Conservation (phyloP, 2,888 invertebrate genomes). For the Laothoe populi region DNA sequence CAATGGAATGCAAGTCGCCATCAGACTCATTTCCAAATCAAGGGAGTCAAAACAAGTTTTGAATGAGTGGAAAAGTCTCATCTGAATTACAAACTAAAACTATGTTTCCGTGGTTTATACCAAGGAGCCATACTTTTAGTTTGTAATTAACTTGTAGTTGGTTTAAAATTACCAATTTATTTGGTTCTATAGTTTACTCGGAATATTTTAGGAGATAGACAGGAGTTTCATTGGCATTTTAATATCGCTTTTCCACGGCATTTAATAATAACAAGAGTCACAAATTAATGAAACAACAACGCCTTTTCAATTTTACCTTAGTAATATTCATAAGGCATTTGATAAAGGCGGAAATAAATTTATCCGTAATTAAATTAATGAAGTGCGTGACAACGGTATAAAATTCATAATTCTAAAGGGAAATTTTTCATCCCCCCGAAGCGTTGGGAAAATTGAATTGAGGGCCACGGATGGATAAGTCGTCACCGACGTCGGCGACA, state of each 20-base stretch:
- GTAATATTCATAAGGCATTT: slow-evolving; percentile 48
- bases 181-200: no score
- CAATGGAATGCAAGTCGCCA: no score
- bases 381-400: slow-evolving; percentile 71
- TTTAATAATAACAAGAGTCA: neutral
- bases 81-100: no score
- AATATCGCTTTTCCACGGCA: neutral
- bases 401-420: slow-evolving; percentile 75
- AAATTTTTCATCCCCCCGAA: slow-evolving; percentile 73
- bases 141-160: no score
- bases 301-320: slow-evolving; percentile 27
- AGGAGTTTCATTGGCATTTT: neutral
- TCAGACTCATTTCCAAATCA: no score
- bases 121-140: no score
- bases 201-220: no score
- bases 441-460: slow-evolving; percentile 75
- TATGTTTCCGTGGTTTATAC: no score
- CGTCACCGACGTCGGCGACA: slow-evolving; percentile 6
- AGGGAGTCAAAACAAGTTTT: no score
- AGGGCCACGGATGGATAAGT: slow-evolving; percentile 52
- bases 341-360: slow-evolving; percentile 59
- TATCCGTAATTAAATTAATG: slow-evolving; percentile 71
- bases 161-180: no score
- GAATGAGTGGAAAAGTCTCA: no score
- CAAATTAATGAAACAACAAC: slow-evolving; percentile 20